A percentile compares a stretch with the other conserved stretches of the same genome.
Conservation (phyloP, 92 coral and sea anemone genomes). For the Scolanthus callimorphus region DNA sequence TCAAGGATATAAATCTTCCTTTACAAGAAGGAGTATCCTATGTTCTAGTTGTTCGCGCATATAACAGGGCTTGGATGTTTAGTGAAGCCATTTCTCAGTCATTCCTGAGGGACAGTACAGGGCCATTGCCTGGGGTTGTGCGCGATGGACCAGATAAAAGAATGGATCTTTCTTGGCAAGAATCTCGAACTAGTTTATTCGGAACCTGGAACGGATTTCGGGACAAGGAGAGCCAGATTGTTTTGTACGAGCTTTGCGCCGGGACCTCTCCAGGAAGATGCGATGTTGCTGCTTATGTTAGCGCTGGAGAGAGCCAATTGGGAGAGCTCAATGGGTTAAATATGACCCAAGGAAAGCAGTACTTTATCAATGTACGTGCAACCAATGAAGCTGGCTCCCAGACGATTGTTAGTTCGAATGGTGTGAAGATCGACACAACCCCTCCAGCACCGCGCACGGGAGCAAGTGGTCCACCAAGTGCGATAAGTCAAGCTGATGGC, state of each 20-base stretch:
- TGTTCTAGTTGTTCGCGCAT: conserved; percentile 53
- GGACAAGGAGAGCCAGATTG: conserved; percentile 56
- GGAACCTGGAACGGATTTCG: conserved; percentile 73
- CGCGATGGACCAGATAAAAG: conserved; percentile 24
- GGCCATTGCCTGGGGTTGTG: conserved; percentile 62
- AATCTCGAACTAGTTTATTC: conserved; percentile 43
- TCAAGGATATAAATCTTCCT: conserved; percentile 35
- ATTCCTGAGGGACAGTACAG: conserved; percentile 37
- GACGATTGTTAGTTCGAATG: conserved; percentile 50
- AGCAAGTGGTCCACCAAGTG: conserved; percentile 52
- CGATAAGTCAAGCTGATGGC: conserved; percentile 49
- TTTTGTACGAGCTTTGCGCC: conserved; percentile 57
- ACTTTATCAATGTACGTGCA: conserved; percentile 64
- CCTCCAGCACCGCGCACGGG: conserved; percentile 55
- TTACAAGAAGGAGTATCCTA: conserved; percentile 57
- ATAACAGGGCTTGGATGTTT: conserved; percentile 53
- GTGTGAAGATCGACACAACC: conserved; percentile 60
- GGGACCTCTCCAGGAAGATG: conserved; percentile 58
- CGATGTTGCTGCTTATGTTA: conserved; percentile 45
- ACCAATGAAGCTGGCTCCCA: conserved; percentile 65
- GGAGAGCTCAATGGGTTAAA: conserved; percentile 49
- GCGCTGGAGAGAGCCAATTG: conserved; percentile 19
- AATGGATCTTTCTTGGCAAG: conserved; percentile 44
- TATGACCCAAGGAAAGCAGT: conserved; percentile 42
- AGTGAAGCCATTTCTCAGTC: conserved; percentile 26